Evolutionary conservation across 1,140 invertebrate genomes (phyloP).

Genomic region (Calliphora vicina): DNA sequence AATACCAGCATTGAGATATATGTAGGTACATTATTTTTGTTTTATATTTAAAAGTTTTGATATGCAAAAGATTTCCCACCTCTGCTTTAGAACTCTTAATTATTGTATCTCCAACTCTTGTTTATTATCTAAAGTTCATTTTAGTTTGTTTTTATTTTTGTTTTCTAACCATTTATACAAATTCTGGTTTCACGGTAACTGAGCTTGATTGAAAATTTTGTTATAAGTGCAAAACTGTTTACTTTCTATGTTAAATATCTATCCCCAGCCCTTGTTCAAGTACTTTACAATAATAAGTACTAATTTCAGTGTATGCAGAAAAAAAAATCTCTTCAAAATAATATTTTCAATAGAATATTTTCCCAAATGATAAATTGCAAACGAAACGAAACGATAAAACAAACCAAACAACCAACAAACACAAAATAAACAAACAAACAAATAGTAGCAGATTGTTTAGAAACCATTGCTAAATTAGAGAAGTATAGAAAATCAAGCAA

Average conservation of each 20-base stretch:
- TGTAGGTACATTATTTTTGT: too few relatives aligned
- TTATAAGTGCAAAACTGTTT: not conserved
- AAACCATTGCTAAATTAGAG: not conserved
- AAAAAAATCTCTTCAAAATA: not conserved
- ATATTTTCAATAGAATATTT: not conserved
- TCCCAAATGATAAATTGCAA: not conserved
- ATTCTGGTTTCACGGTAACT: conserved; percentile 9
- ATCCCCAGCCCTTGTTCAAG: too few relatives aligned
- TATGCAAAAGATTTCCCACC: too few relatives aligned
- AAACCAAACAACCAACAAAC: too few relatives aligned
- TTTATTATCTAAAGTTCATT: too few relatives aligned
- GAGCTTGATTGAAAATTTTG: conserved; percentile 37
- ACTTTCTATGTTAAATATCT: too few relatives aligned
- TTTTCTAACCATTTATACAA: not conserved
- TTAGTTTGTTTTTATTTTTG: too few relatives aligned
- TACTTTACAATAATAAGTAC: not conserved
- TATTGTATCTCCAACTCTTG: too few relatives aligned
- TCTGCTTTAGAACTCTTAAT: too few relatives aligned
- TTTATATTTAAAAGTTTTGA: too few relatives aligned
- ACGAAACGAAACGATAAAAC: too few relatives aligned
- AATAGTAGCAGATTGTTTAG: conserved; percentile 9
- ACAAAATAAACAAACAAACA: not conserved
- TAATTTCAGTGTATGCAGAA: not conserved
- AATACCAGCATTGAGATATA: too few relatives aligned
- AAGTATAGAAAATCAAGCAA: not conserved